Evolutionary conservation across 1,140 invertebrate species (phyloP).

Genomic region (Macrotrachela quadricornifera): DNA sequence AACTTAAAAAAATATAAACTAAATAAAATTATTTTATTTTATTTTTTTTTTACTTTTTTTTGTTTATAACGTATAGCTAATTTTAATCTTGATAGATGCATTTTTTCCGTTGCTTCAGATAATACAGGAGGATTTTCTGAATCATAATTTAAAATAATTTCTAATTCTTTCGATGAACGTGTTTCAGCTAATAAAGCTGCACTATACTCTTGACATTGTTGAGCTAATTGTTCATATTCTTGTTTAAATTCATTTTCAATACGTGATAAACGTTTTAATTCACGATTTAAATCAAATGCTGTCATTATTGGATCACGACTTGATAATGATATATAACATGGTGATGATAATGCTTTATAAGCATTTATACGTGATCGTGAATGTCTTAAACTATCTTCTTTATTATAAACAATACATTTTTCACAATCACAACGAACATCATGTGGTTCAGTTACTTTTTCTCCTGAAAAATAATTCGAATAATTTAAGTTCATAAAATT

Average conservation of each 20-base stretch:
- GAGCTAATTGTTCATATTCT: conserved; percentile 60
- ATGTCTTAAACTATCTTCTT: conserved; percentile 50
- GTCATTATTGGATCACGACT: conserved; percentile 90
- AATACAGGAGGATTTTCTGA: conserved; percentile 10
- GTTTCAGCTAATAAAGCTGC: conserved; percentile 85
- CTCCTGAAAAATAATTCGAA: conserved; percentile 16
- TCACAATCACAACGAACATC: conserved; percentile 27
- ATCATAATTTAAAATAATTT: conserved; percentile 51
- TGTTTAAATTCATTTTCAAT: conserved; percentile 88
- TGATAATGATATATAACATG: conserved; percentile 57
- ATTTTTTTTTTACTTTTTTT: conserved; percentile 55
- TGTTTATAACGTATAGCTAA: conserved; percentile 86
- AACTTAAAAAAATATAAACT: conserved; percentile 42
- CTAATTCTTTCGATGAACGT: conserved; percentile 74
- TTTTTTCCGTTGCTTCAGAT: conserved; percentile 40
- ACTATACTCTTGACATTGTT: conserved; percentile 87
- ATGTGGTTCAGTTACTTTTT: conserved; percentile 12
- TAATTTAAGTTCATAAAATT: no score
- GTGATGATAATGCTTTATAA: conserved; percentile 67
- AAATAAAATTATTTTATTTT: neutral
- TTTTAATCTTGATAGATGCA: conserved; percentile 81
- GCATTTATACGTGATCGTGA: conserved; percentile 72
- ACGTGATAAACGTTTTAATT: conserved; percentile 68
- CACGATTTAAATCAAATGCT: conserved; percentile 89
- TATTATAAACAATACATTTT: conserved; percentile 36